These are phyloP conservation scores for Brachymystax lenok DNA, from an alignment of 2,797 vertebrate species.

Conservation along the genomic window DNA sequence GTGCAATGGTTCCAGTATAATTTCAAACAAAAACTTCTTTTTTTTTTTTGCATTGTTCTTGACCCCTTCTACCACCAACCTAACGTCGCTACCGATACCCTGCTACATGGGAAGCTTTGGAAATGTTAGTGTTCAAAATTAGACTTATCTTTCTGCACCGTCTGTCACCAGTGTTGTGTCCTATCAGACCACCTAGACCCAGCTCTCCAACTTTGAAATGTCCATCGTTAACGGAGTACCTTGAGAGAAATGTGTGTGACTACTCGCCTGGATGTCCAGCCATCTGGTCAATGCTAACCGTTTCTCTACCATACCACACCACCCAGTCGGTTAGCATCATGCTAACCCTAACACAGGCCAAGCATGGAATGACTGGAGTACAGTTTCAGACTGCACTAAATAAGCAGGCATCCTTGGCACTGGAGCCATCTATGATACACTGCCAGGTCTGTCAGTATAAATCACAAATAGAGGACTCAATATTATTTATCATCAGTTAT, in stretches of 20 bases:
- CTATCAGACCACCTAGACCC: background rate
- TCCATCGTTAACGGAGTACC: background rate
- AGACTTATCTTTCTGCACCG: background rate
- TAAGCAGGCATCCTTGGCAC: background rate
- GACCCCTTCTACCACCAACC: background rate
- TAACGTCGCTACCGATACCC: slow-evolving; percentile 10
- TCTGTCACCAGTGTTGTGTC: slow-evolving; percentile 5
- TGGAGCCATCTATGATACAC: background rate
- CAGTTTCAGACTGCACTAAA: background rate
- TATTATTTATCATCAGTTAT: background rate
- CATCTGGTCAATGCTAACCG: background rate
- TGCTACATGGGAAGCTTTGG: background rate
- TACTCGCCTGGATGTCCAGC: background rate
- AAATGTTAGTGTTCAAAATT: slow-evolving; percentile 14
- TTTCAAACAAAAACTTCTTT: slow-evolving; percentile 66
- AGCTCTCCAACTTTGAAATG: background rate
- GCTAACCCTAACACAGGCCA: background rate
- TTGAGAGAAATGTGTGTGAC: background rate
- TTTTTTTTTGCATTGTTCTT: slow-evolving; percentile 33
- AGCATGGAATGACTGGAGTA: background rate
- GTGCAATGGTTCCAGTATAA: slow-evolving; percentile 74
- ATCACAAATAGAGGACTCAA: background rate
- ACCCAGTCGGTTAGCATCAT: background rate
- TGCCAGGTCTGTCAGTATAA: background rate
- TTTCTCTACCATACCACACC: background rate